Percentiles rank a stretch among this genome's conserved stretches.
These are phyloP conservation scores for Cyclura pinguis DNA, from an alignment of 2,797 vertebrate genomes.

Conservation along the genomic window DNA sequence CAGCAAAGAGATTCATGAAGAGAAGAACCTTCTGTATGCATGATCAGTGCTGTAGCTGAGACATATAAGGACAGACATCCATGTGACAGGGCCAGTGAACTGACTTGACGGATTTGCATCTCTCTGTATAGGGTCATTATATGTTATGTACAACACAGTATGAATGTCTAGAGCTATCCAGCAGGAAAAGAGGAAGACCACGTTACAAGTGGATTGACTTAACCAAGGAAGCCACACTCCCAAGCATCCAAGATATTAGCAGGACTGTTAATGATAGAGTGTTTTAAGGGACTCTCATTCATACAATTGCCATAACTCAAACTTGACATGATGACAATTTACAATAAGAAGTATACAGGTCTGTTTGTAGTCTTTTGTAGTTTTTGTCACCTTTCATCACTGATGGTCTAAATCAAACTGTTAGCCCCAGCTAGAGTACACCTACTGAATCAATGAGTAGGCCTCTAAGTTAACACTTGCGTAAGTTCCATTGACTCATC, in stretches of 20 bases:
- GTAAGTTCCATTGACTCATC: too few relatives aligned
- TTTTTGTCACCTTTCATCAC: background rate
- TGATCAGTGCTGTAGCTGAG: background rate
- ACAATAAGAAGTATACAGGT: background rate
- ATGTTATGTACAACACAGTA: background rate
- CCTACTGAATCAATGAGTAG: too few relatives aligned
- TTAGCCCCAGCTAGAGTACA: too few relatives aligned
- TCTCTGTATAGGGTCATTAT: background rate
- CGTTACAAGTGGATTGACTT: too few relatives aligned
- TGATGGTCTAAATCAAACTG: too few relatives aligned
- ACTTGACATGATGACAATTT: too few relatives aligned
- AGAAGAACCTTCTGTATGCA: background rate
- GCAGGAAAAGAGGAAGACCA: background rate
- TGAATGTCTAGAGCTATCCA: background rate
- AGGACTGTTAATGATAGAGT: too few relatives aligned
- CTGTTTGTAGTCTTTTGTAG: background rate
- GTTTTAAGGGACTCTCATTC: too few relatives aligned
- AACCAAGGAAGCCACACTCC: too few relatives aligned
- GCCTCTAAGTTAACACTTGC: too few relatives aligned
- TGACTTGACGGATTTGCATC: background rate
- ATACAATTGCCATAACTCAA: too few relatives aligned
- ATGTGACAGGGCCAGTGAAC: background rate
- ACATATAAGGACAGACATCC: background rate
- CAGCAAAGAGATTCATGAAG: background rate
- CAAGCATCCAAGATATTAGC: too few relatives aligned